These are phyloP conservation scores for Chromis chromis DNA, from an alignment of 2,797 vertebrate species.

Conservation along the genomic window DNA sequence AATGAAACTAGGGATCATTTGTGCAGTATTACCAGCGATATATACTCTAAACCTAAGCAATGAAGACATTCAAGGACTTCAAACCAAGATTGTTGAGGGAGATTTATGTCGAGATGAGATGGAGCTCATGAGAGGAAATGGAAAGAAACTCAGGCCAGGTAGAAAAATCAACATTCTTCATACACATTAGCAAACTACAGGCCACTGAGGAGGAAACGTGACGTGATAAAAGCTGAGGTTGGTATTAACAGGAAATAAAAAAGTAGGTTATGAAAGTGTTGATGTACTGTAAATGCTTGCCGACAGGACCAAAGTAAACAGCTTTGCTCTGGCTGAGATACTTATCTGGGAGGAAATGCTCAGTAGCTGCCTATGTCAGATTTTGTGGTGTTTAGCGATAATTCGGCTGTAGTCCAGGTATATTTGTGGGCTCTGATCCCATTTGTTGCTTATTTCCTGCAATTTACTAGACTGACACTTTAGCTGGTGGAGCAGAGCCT, in stretches of 20 bases:
- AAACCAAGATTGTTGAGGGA: slow-evolving; percentile 23
- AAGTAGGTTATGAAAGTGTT: slow-evolving; percentile 4
- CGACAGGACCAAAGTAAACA: slow-evolving; percentile 34
- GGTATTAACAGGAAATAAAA: slow-evolving; percentile 28
- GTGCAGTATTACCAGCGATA: slow-evolving; percentile 19
- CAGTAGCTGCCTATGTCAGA: slow-evolving; percentile 30
- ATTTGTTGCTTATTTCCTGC: slow-evolving; percentile 73
- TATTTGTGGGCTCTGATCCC: slow-evolving; percentile 52
- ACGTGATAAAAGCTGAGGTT: slow-evolving; percentile 38
- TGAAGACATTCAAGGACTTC: slow-evolving; percentile 35
- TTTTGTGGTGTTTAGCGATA: slow-evolving; percentile 56
- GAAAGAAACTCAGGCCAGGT: slow-evolving; percentile 34
- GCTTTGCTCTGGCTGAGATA: slow-evolving; percentile 39
- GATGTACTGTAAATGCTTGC: slow-evolving; percentile 9
- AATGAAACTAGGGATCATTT: slow-evolving; percentile 9
- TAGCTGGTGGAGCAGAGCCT: slow-evolving; percentile 48
- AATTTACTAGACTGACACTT: slow-evolving; percentile 62
- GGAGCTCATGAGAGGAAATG: slow-evolving; percentile 22
- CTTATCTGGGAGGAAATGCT: slow-evolving; percentile 63
- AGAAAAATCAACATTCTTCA: slow-evolving; percentile 20
- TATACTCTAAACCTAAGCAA: slow-evolving; percentile 33
- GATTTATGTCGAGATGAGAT: slow-evolving; percentile 37
- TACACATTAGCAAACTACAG: slow-evolving; percentile 13
- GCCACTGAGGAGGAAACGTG: slow-evolving; percentile 8
- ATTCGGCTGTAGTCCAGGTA: slow-evolving; percentile 41